Evolutionary conservation across 1,140 invertebrate genomes (phyloP).

Genomic region (Musca domestica): DNA sequence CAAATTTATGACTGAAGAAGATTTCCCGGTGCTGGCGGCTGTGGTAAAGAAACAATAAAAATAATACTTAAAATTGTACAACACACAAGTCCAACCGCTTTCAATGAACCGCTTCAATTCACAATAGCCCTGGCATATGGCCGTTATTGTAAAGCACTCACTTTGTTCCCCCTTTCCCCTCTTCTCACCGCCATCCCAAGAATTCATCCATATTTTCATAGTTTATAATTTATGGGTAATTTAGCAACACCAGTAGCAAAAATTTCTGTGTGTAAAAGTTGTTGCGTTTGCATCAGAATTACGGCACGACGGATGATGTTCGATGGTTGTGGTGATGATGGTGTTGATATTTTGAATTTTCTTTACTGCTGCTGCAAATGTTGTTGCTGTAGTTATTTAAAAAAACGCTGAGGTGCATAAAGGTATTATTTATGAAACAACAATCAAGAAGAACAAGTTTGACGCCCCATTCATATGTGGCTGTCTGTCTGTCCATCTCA

Average conservation of each 20-base stretch:
- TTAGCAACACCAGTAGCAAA: slow-evolving; percentile 10
- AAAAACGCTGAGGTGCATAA: not conserved
- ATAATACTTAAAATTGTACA: too few species aligned
- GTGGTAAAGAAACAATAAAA: too few species aligned
- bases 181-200: too few species aligned
- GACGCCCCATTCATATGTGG: too few species aligned
- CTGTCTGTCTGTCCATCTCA: too few species aligned
- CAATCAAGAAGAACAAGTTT: slow-evolving; percentile 17
- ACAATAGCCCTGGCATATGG: too few species aligned
- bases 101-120: too few species aligned
- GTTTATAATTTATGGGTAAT: slow-evolving; percentile 16
- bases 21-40: too few species aligned
- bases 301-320: not conserved
- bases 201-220: slow-evolving; percentile 2
- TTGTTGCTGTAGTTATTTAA: not conserved
- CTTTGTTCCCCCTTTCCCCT: too few species aligned
- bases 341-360: not conserved
- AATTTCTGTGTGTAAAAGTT: not conserved
- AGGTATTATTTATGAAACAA: slow-evolving; percentile 14
- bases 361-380: not conserved
- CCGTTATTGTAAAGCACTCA: too few species aligned
- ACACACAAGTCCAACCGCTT: too few species aligned
- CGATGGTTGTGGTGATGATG: not conserved
- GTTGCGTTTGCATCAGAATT: not conserved
- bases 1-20: too few species aligned